Evolutionary conservation across 64 coral and sea anemone species (phyloP).

Genomic region (Actinia equina): DNA sequence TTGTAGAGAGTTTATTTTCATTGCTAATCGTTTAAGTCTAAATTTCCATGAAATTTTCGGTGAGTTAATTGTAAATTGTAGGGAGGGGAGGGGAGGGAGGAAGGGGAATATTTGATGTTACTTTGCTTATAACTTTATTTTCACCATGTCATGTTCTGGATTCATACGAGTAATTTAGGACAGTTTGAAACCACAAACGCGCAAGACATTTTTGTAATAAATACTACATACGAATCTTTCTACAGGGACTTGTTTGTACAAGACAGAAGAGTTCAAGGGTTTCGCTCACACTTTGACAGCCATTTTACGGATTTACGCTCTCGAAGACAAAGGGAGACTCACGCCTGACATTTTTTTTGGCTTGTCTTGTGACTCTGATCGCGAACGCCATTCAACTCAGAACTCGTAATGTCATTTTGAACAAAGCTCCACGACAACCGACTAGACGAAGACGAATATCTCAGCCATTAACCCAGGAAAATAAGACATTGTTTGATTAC

Average conservation of each 20-base stretch:
- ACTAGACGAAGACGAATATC: neutral
- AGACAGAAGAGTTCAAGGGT: neutral
- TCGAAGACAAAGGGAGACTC: neutral
- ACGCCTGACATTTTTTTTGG: neutral
- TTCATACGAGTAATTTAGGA: too few relatives aligned
- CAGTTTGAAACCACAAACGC: too few relatives aligned
- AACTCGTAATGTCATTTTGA: neutral
- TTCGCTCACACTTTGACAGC: neutral
- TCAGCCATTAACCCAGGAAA: neutral
- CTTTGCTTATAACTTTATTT: too few relatives aligned
- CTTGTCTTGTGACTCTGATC: neutral
- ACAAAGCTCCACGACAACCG: neutral
- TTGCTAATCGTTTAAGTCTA: too few relatives aligned
- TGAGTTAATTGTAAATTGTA: too few relatives aligned
- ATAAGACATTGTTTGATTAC: neutral
- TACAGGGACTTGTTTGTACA: neutral
- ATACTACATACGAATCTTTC: neutral
- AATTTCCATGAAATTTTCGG: too few relatives aligned
- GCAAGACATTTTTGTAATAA: neutral
- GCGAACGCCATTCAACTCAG: neutral
- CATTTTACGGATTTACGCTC: neutral
- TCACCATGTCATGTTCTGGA: too few relatives aligned
- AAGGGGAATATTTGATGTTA: too few relatives aligned
- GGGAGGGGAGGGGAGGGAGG: too few relatives aligned
- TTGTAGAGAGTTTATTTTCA: too few relatives aligned